These are phyloP conservation scores for Trichogramma evanescens DNA, from an alignment of 2,888 invertebrate genomes.

Conservation along the genomic window DNA sequence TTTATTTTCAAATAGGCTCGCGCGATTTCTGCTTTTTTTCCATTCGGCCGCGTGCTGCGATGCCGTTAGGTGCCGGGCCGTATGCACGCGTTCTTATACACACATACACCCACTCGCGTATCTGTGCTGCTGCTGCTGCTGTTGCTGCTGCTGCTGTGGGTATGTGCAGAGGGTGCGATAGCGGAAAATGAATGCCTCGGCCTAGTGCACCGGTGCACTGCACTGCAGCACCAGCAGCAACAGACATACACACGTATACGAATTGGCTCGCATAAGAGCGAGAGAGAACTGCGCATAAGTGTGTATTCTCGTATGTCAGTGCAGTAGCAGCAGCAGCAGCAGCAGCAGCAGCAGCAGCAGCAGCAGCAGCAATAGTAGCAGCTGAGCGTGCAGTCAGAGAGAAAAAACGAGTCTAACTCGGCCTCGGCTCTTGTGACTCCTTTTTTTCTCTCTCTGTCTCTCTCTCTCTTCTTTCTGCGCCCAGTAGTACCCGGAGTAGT, in stretches of 20 bases:
- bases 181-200: conserved; percentile 39
- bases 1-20: too few species aligned
- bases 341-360: too few species aligned
- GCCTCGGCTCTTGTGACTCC: conserved; percentile 39
- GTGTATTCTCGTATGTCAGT: conserved; percentile 35
- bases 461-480: not conserved
- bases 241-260: too few species aligned
- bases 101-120: too few species aligned
- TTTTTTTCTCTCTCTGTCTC: not conserved
- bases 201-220: too few species aligned
- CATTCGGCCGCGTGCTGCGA: not conserved
- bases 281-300: conserved; percentile 27
- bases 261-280: too few species aligned
- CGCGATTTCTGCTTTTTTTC: not conserved
- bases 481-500: conserved; percentile 2
- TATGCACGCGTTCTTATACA: too few species aligned
- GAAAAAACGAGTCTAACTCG: conserved; percentile 27
- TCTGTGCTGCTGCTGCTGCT: conserved; percentile 18
- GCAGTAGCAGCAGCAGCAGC: too few species aligned
- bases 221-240: too few species aligned
- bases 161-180: conserved; percentile 34
- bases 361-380: too few species aligned
- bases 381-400: too few species aligned
- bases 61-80: too few species aligned
- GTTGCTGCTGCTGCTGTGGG: conserved; percentile 26